phyloP scores from a whole-genome alignment of 2,888 invertebrate species.

The Pollenia angustigena region DNA sequence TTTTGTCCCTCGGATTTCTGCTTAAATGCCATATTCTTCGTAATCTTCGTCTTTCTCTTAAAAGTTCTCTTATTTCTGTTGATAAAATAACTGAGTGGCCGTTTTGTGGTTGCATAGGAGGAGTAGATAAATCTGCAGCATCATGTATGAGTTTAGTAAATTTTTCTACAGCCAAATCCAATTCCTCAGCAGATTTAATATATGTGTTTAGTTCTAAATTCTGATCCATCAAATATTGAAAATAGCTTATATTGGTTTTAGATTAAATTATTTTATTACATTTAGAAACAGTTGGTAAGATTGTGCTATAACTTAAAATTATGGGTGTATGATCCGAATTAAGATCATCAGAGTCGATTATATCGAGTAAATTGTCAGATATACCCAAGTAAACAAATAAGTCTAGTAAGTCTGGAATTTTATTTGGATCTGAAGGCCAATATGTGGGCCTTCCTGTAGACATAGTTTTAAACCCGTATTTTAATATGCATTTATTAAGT shows the following conservation, averaged over 20 bases:
- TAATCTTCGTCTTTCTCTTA: conserved; percentile 1
- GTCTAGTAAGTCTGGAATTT: too few species aligned
- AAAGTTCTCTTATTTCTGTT: conserved; percentile 2
- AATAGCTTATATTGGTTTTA: not conserved
- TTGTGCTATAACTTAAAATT: conserved; percentile 33
- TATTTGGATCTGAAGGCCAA: conserved; percentile 52
- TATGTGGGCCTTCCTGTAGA: conserved; percentile 66
- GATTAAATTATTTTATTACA: not conserved
- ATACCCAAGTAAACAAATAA: too few species aligned
- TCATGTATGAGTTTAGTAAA: not conserved
- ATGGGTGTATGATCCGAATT: conserved; percentile 57
- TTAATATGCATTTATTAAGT: conserved; percentile 35
- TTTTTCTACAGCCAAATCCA: conserved; percentile 15
- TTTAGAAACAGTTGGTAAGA: conserved; percentile 2
- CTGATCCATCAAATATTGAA: conserved; percentile 10
- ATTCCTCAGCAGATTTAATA: conserved; percentile 11
- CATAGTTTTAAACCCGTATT: conserved; percentile 14
- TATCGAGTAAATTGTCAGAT: conserved; percentile 8
- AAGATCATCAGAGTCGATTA: conserved; percentile 44
- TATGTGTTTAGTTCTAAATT: conserved; percentile 13
- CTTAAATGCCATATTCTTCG: conserved; percentile 43
- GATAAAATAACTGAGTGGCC: conserved; percentile 4
- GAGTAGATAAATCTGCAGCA: conserved; percentile 13
- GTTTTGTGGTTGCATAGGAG: not conserved
- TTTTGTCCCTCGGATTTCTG: conserved; percentile 31